Base-by-base conservation (phyloP, 2,113 vertebrate genomes). In the Arenaria interpres region DNA sequence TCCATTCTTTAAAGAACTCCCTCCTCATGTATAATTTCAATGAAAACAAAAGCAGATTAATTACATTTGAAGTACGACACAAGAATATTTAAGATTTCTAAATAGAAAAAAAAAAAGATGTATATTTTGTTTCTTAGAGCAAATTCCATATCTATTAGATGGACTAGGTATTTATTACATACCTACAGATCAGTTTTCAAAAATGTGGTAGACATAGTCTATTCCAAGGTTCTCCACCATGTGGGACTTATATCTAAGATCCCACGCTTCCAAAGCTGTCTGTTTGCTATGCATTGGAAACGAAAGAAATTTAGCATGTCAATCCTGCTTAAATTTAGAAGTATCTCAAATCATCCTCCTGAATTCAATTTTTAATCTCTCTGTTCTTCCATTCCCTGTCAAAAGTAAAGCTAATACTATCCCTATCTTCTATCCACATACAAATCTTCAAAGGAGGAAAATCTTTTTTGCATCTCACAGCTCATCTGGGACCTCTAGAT, bases 251-350 rank as follows among this genome's bases (percentile, higher is more conserved):
- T 0, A 73, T 30, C 0, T 63, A 72, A 82, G 51, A 82, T 45
- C 27, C 57, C 39, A 46, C 7, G 5, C 33, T 50, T 83, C 24
- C 54, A 77, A 73, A 95, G 27, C 14, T 79, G 14, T 66, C 79
- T 92, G 32, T 85, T 73, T 91, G 43, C 20, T 64, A 18, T 53
- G 41, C 24, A 53, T 18, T 77, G 59, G 48, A 66, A 93, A 91
- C 0, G 14, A 89, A 82, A 91, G 16, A 11, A 87, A 9, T 89
- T 95, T 73, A 82, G 7, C 32, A 45, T 69, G 79, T 83, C 74
- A 88, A 17, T 74, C 43, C 88, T 88, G 50, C 68, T 90, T 90
- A 90, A 90, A 90, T 92, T 86, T 92, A 92, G 72, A 85, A 89
- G 67, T 73, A 62, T 88, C n/a, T 85, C 57, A 88, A 83, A 76